Evolutionary conservation across 2,888 invertebrate genomes (phyloP).

Genomic region (Epirrita christyi): DNA sequence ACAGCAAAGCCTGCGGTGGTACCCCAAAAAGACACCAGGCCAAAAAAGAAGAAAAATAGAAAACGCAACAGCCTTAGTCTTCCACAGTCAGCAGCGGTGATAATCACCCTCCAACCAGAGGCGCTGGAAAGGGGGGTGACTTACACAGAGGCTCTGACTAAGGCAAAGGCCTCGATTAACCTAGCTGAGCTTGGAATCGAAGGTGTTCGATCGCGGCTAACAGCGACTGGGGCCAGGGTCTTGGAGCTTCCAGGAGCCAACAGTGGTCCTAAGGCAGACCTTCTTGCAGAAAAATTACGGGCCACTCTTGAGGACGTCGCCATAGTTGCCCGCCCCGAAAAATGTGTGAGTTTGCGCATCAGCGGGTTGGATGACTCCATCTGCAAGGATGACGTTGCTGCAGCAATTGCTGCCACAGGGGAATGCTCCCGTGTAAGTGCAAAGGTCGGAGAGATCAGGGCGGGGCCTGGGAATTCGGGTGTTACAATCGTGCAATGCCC

Average conservation of each 20-base stretch:
- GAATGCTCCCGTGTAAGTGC: background rate
- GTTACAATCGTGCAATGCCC: background rate
- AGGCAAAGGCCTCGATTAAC: slow-evolving; percentile 18
- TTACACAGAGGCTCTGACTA: slow-evolving; percentile 11
- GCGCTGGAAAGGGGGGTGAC: slow-evolving; percentile 20
- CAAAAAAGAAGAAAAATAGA: background rate
- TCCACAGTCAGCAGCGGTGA: slow-evolving; percentile 27
- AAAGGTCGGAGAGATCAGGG: background rate
- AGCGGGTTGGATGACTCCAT: slow-evolving; percentile 11
- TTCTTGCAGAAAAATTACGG: slow-evolving; percentile 22
- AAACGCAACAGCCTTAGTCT: too few species aligned
- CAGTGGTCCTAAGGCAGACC: slow-evolving; percentile 21
- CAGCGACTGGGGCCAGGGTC: slow-evolving; percentile 22
- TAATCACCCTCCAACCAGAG: slow-evolving; percentile 25
- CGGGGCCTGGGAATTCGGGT: background rate
- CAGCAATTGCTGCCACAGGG: background rate
- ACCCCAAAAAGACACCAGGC: background rate
- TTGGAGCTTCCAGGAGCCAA: slow-evolving; percentile 23
- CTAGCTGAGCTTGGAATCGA: slow-evolving; percentile 8
- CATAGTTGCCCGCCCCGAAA: background rate
- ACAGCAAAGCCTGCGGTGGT: too few species aligned
- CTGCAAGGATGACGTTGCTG: background rate
- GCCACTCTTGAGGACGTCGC: background rate
- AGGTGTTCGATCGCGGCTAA: background rate
- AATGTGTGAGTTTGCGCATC: slow-evolving; percentile 2